phyloP scores from a whole-genome alignment of 2,888 invertebrate genomes.

The Ypsolopha scabrella region DNA sequence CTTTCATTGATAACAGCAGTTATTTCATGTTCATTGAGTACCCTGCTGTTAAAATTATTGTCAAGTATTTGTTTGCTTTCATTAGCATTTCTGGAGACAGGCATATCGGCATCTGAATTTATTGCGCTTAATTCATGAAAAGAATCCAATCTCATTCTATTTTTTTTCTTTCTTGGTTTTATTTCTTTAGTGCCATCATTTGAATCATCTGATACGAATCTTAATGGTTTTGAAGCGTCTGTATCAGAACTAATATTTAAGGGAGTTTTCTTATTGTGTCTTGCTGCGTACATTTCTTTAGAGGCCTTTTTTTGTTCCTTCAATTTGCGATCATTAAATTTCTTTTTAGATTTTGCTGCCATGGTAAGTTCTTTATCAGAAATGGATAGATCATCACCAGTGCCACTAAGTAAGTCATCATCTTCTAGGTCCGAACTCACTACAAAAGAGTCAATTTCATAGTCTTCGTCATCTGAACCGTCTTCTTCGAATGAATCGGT shows the following conservation, averaged over 20 bases:
- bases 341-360: constrained; percentile 50
- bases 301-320: constrained; percentile 59
- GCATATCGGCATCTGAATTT: constrained; percentile 16
- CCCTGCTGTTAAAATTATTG: constrained; percentile 10
- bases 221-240: no score
- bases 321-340: constrained; percentile 45
- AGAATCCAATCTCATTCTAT: constrained; percentile 41
- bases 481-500: constrained; percentile 42
- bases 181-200: constrained; percentile 13
- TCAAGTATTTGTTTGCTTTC: neutral
- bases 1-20: constrained; percentile 25
- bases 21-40: constrained; percentile 44
- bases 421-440: constrained; percentile 63
- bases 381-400: constrained; percentile 54
- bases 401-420: constrained; percentile 45
- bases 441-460: constrained; percentile 67
- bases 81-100: constrained; percentile 4
- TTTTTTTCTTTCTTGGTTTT: constrained; percentile 22
- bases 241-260: constrained; percentile 5
- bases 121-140: constrained; percentile 18
- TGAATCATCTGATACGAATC: constrained; percentile 24
- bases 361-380: constrained; percentile 54
- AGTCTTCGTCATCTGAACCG: constrained; percentile 50
- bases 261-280: constrained; percentile 24
- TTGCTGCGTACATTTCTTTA: constrained; percentile 53